Conservation (phyloP, 2,888 invertebrate genomes). For the Cylindroiulus punctatus region DNA sequence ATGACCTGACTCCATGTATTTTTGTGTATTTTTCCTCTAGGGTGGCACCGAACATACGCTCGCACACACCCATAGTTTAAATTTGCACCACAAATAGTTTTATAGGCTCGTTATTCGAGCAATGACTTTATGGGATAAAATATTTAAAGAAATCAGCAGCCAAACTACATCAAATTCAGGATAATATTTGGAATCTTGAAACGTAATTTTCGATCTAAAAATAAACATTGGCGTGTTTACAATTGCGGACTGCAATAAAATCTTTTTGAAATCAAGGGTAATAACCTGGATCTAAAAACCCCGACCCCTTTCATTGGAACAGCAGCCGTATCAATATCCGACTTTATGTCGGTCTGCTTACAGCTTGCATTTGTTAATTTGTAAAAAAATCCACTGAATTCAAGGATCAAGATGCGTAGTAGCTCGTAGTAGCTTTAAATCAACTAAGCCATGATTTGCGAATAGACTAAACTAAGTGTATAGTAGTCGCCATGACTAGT, state of each 20-base stretch:
- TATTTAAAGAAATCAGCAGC: not conserved
- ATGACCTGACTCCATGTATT: no score
- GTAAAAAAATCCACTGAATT: not conserved
- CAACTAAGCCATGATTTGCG: not conserved
- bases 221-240: not conserved
- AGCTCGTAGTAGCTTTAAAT: not conserved
- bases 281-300: not conserved
- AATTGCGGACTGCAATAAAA: not conserved
- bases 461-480: not conserved
- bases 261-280: not conserved
- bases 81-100: slow-evolving; percentile 24
- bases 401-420: not conserved
- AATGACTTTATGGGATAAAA: not conserved
- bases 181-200: not conserved
- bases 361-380: not conserved
- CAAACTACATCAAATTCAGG: not conserved
- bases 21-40: not conserved
- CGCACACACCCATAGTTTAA: not conserved
- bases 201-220: not conserved
- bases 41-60: not conserved
- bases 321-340: not conserved
- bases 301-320: not conserved
- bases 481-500: not conserved
- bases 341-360: not conserved
- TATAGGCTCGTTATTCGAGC: slow-evolving; percentile 30